phyloP scores from a whole-genome alignment of 2,888 invertebrate genomes.

The Thymelicus lineola region DNA sequence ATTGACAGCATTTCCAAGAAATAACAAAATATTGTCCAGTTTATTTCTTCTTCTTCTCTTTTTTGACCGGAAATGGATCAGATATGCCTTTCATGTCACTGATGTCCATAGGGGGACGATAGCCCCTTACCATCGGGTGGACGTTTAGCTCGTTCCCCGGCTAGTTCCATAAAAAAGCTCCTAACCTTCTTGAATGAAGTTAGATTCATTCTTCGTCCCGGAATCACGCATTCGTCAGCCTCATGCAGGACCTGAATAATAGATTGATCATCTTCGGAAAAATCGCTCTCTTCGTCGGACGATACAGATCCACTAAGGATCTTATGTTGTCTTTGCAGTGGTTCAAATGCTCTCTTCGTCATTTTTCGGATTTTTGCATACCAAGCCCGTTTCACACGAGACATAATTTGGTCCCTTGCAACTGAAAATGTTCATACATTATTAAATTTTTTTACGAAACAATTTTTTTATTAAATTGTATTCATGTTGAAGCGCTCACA shows the following conservation, averaged over 20 bases:
- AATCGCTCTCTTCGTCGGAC: conserved; percentile 71
- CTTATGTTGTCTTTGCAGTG: conserved; percentile 58
- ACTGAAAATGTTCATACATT: conserved; percentile 63
- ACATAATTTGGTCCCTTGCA: conserved; percentile 90
- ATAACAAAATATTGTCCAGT: too few relatives aligned
- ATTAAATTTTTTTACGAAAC: too few relatives aligned
- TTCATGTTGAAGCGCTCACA: too few relatives aligned
- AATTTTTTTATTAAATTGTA: too few relatives aligned
- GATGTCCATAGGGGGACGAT: too few relatives aligned
- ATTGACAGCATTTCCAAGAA: too few relatives aligned
- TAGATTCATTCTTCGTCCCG: conserved; percentile 57
- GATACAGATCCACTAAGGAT: conserved; percentile 57
- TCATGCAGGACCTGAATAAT: conserved; percentile 73
- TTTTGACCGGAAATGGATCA: too few relatives aligned
- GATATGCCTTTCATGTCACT: too few relatives aligned
- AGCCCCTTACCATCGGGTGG: too few relatives aligned
- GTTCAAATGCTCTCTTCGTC: conserved; percentile 61
- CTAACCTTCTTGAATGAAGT: conserved; percentile 59
- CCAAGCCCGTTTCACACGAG: conserved; percentile 91
- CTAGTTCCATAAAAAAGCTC: background rate
- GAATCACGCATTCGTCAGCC: conserved; percentile 90
- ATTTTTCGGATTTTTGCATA: conserved; percentile 84
- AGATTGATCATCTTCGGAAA: conserved; percentile 63
- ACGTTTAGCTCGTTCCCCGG: too few relatives aligned
- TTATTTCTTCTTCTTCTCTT: too few relatives aligned